Percentiles rank a stretch among this genome's conserved stretches.
phyloP scores from a whole-genome alignment of 2,797 vertebrate species.

The Artibeus jamaicensis region DNA sequence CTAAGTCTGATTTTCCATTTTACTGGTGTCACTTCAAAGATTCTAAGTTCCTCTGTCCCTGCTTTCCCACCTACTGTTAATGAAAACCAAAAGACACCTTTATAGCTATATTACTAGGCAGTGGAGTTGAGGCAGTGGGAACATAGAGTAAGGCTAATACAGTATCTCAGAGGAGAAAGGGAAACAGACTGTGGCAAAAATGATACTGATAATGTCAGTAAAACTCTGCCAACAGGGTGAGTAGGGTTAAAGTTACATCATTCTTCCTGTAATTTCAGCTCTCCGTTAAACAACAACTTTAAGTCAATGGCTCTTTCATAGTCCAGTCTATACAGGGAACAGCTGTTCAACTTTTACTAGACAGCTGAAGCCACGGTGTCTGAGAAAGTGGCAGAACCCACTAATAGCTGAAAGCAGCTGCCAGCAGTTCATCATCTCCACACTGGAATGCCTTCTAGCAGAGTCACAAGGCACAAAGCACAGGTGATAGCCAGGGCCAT shows the following conservation, averaged over 20 bases:
- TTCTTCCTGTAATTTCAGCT: conserved; percentile 83
- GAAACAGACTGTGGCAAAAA: conserved; percentile 77
- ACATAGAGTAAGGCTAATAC: background rate
- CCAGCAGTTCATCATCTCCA: conserved; percentile 82
- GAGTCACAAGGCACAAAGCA: conserved; percentile 71
- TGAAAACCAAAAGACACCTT: background rate
- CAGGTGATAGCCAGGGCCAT: conserved; percentile 75
- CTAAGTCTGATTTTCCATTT: conserved; percentile 9
- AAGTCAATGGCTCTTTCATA: conserved; percentile 90
- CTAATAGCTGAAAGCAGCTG: conserved; percentile 88
- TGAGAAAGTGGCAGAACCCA: conserved; percentile 83
- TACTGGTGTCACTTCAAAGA: background rate
- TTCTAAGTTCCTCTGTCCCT: background rate
- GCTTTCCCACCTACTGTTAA: background rate
- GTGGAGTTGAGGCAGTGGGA: background rate
- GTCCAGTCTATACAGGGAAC: conserved; percentile 85
- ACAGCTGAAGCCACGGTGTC: conserved; percentile 92
- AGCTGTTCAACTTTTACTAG: conserved; percentile 94
- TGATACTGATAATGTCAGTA: conserved; percentile 75
- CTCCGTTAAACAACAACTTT: conserved; percentile 84
- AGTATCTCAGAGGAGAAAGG: conserved; percentile 50
- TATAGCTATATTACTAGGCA: background rate
- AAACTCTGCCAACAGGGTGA: conserved; percentile 67
- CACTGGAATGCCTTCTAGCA: conserved; percentile 79
- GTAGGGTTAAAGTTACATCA: conserved; percentile 81